These are phyloP conservation scores for Takifugu ocellatus DNA, from an alignment of 2,797 vertebrate genomes.

Conservation along the genomic window DNA sequence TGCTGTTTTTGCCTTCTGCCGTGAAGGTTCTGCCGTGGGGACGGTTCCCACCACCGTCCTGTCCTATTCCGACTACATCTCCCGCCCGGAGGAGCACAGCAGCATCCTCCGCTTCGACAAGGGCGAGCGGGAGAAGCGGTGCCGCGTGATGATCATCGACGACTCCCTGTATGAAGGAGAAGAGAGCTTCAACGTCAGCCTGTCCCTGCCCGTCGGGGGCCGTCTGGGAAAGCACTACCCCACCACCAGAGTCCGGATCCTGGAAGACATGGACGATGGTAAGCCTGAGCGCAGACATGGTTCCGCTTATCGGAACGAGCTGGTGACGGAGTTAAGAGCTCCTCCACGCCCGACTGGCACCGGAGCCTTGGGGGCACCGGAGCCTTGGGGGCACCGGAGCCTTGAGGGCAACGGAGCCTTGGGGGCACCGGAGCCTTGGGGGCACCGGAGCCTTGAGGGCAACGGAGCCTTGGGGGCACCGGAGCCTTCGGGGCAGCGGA, in stretches of 20 bases:
- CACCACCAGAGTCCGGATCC: constrained; percentile 77
- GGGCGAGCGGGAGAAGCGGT: constrained; percentile 82
- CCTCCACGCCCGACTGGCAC: constrained; percentile 6
- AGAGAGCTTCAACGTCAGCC: constrained; percentile 87
- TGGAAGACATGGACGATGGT: constrained; percentile 88
- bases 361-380: background rate
- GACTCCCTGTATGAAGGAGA: constrained; percentile 88
- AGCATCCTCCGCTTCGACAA: constrained; percentile 87
- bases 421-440: too few relatives aligned
- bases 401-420: too few relatives aligned
- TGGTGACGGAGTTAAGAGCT: too few relatives aligned
- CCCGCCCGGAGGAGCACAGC: constrained; percentile 86
- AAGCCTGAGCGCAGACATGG: constrained; percentile 42
- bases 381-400: too few relatives aligned
- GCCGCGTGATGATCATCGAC: constrained; percentile 87
- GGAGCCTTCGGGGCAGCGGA: too few relatives aligned
- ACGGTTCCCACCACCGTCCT: constrained; percentile 86
- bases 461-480: too few relatives aligned
- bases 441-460: too few relatives aligned
- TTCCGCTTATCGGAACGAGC: background rate
- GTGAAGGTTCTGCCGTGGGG: constrained; percentile 84
- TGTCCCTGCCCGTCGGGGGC: constrained; percentile 88
- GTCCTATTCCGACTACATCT: constrained; percentile 94
- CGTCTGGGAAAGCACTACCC: constrained; percentile 82
- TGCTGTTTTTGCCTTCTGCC: background rate